A percentile compares a stretch with the other conserved stretches of the same genome.
phyloP scores from a whole-genome alignment of 2,113 vertebrate genomes.

The Tonatia bakeri region DNA sequence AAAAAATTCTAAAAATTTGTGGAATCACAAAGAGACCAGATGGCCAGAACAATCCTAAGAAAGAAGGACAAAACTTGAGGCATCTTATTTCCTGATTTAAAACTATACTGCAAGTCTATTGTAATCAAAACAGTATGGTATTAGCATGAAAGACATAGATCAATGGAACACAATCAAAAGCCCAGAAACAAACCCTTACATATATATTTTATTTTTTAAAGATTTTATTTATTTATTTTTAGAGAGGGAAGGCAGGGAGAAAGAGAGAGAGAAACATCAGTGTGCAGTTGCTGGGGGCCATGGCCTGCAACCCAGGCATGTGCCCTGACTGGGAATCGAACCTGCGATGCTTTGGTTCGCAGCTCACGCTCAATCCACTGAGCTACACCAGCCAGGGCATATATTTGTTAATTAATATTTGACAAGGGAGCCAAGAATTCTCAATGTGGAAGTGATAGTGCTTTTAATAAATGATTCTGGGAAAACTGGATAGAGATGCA shows the following conservation, averaged over 20 bases:
- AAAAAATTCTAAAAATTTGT: not conserved
- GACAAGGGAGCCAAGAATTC: not conserved
- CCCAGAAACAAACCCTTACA: not conserved
- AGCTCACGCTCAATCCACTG: too few species aligned
- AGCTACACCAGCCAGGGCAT: too few species aligned
- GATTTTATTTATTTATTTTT: too few species aligned
- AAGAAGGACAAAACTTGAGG: not conserved
- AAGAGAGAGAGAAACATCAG: too few species aligned
- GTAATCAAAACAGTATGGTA: not conserved
- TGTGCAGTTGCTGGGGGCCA: too few species aligned
- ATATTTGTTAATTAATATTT: not conserved
- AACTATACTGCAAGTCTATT: not conserved
- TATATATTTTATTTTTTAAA: too few species aligned
- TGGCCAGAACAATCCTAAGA: not conserved
- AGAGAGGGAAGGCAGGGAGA: too few species aligned
- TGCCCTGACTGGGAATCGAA: too few species aligned
- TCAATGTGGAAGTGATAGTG: not conserved
- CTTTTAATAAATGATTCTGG: not conserved
- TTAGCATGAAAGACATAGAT: not conserved
- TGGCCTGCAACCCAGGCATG: too few species aligned
- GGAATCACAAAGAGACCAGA: not conserved
- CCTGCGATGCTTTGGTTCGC: too few species aligned
- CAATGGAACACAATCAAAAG: not conserved
- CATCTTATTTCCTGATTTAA: not conserved
- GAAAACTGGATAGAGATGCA: not conserved